Conservation (phyloP, 2,888 invertebrate species). For the Flexamia atlantica region DNA sequence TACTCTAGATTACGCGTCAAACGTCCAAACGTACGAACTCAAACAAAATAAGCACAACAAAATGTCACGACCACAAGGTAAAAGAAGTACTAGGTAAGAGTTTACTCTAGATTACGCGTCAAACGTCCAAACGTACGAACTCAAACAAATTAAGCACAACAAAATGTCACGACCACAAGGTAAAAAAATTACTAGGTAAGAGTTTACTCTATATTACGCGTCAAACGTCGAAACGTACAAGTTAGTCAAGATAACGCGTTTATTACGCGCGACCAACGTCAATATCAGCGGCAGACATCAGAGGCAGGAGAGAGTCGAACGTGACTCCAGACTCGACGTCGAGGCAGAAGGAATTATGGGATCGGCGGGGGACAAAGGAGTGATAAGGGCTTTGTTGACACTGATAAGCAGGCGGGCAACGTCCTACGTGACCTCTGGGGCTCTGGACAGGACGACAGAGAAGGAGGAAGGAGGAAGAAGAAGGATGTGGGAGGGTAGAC, state of each 20-base stretch:
- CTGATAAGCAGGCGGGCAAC: constrained; percentile 35
- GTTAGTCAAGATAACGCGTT: background rate
- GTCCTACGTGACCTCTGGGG: constrained; percentile 14
- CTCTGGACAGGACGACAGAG: background rate
- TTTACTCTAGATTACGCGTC: too few relatives aligned
- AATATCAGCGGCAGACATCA: constrained; percentile 9
- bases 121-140: too few relatives aligned
- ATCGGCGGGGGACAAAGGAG: constrained; percentile 16
- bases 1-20: too few relatives aligned
- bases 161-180: too few relatives aligned
- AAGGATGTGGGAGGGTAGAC: background rate
- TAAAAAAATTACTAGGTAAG: too few relatives aligned
- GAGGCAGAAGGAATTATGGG: constrained; percentile 8
- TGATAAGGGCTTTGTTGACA: constrained; percentile 48
- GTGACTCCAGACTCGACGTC: constrained; percentile 1
- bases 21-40: too few relatives aligned
- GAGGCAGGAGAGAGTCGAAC: constrained; percentile 30
- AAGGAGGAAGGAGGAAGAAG: background rate
- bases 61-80: too few relatives aligned
- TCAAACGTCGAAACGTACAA: too few relatives aligned
- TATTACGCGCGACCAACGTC: constrained; percentile 6
- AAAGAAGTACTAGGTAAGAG: too few relatives aligned
- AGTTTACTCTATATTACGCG: too few relatives aligned
- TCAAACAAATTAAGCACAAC: too few relatives aligned
- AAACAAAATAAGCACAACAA: too few relatives aligned